Conservation (phyloP, 2,888 invertebrate species). For the Scaptomyza cyrtandrae region DNA sequence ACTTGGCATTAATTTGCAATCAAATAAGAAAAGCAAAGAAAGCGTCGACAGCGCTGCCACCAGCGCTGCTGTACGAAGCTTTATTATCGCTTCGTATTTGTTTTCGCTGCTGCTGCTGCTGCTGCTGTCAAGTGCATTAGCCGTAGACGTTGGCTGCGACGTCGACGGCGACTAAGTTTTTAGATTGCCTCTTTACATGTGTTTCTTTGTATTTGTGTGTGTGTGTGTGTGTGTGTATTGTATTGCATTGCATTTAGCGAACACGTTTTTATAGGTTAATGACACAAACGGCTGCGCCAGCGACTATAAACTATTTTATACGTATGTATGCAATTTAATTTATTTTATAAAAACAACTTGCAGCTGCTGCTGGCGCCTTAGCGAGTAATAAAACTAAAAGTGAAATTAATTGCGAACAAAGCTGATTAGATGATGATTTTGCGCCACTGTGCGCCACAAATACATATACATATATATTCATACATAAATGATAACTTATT, state of each 20-base stretch:
- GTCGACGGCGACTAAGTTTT: slow-evolving; percentile 27
- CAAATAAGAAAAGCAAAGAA: slow-evolving; percentile 56
- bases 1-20: slow-evolving; percentile 68
- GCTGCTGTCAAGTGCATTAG: slow-evolving; percentile 55
- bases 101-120: slow-evolving; percentile 15
- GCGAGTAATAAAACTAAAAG: slow-evolving; percentile 44
- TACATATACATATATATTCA: not conserved
- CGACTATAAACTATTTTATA: slow-evolving; percentile 48
- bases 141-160: slow-evolving; percentile 9
- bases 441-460: slow-evolving; percentile 38
- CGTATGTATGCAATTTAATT: slow-evolving; percentile 18
- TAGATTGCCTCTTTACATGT: slow-evolving; percentile 10
- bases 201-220: slow-evolving; percentile 12
- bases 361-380: slow-evolving; percentile 35
- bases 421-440: slow-evolving; percentile 25
- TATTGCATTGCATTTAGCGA: slow-evolving; percentile 56
- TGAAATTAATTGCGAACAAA: slow-evolving; percentile 45
- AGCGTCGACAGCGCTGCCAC: slow-evolving; percentile 35
- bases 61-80: slow-evolving; percentile 4
- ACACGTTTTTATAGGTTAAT: slow-evolving; percentile 83
- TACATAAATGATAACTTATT: slow-evolving; percentile 33
- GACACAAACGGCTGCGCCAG: slow-evolving; percentile 66
- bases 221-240: slow-evolving; percentile 18
- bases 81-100: slow-evolving; percentile 10
- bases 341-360: slow-evolving; percentile 21